phyloP scores from a whole-genome alignment of 2,797 vertebrate species.

The Pantherophis alleghaniensis region DNA sequence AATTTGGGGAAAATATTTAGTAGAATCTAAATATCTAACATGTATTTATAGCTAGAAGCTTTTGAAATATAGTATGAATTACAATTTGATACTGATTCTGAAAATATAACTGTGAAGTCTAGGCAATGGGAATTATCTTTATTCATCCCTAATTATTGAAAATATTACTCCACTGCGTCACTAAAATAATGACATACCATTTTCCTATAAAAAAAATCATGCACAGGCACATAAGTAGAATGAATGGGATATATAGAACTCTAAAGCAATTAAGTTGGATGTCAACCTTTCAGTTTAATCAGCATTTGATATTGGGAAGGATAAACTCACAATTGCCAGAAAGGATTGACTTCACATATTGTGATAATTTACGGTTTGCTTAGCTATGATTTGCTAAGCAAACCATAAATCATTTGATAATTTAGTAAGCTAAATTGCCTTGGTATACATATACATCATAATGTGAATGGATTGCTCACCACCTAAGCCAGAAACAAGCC shows the following conservation, averaged over 20 bases:
- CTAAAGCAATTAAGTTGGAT: neutral
- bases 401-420: neutral
- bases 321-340: neutral
- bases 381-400: neutral
- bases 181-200: neutral
- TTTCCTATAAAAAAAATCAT: neutral
- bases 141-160: neutral
- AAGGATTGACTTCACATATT: neutral
- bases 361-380: neutral
- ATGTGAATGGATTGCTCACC: neutral
- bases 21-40: neutral
- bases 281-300: neutral
- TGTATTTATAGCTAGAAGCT: neutral
- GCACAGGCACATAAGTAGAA: neutral
- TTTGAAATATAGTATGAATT: neutral
- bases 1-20: neutral
- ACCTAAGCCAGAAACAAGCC: neutral
- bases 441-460: neutral
- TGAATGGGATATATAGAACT: neutral
- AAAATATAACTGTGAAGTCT: neutral
- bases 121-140: neutral
- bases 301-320: neutral
- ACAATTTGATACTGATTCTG: neutral
- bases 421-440: neutral
- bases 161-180: neutral